A percentile compares a stretch with the other conserved stretches of the same genome.
phyloP scores from a whole-genome alignment of 2,888 invertebrate species.

The Eupithecia subumbrata region DNA sequence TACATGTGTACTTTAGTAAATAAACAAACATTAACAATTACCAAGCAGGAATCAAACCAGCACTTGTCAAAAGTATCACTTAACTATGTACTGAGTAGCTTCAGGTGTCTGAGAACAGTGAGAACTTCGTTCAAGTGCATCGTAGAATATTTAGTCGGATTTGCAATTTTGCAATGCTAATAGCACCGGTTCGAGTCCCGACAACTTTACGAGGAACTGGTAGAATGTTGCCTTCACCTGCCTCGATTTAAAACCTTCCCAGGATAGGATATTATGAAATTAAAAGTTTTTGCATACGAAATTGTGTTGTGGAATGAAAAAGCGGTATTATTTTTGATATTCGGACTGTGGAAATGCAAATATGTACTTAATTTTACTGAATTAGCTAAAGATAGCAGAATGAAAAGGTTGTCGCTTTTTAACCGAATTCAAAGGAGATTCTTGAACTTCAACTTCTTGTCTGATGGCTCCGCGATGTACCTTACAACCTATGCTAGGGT shows the following conservation, averaged over 20 bases:
- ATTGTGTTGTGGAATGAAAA: neutral
- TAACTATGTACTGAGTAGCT: neutral
- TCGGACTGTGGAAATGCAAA: neutral
- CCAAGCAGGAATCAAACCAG: neutral
- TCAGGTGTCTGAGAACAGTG: neutral
- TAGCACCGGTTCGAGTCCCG: slow-evolving; percentile 33
- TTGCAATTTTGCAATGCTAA: slow-evolving; percentile 49
- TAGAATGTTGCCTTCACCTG: slow-evolving; percentile 37
- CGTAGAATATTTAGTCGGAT: slow-evolving; percentile 45
- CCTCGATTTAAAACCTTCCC: slow-evolving; percentile 26
- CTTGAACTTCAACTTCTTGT: too few relatives aligned
- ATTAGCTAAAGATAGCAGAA: neutral
- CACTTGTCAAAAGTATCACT: neutral
- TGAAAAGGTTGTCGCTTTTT: neutral
- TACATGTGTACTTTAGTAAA: too few relatives aligned
- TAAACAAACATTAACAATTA: too few relatives aligned
- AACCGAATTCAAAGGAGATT: neutral
- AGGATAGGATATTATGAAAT: slow-evolving; percentile 21
- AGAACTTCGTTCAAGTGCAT: neutral
- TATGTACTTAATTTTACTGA: neutral
- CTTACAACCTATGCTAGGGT: too few relatives aligned
- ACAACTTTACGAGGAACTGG: slow-evolving; percentile 28
- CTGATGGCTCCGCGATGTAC: too few relatives aligned
- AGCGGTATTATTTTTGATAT: neutral
- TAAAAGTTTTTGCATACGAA: slow-evolving; percentile 34